Base-by-base conservation (phyloP, 2,797 vertebrate genomes). In the Pitangus sulphuratus region DNA sequence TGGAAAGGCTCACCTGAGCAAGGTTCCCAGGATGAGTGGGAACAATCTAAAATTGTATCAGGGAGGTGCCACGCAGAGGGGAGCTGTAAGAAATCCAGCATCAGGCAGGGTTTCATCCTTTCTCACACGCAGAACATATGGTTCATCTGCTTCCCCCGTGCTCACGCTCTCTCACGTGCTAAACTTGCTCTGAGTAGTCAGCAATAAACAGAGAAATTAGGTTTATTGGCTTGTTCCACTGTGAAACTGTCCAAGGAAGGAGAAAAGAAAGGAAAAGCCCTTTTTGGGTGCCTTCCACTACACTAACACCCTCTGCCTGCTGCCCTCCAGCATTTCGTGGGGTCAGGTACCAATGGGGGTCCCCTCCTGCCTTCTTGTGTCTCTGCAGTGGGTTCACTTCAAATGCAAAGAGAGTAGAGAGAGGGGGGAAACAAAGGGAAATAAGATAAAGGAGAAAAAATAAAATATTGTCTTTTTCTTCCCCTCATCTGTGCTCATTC, bases 61-160 rank as follows among this genome's bases (percentile, higher is more conserved):
- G 69, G 83, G 88, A 84, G 89, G 61, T 57, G 66, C 61, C 79
- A 80, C 69, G 62, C 40, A 33, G 83, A 94, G 92, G 79, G 89
- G 93, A 94, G 76, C 5, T 91, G 90, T 77, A 69, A 96, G 75
- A 91, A 96, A 93, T 39, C 71, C 71, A 83, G 81, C 56, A 56
- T 84, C 87, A 79, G 45, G n/a, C 91, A 93, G 89, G 60, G 89
- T 96, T 95, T 93, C 90, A 66, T 53, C 94, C 94, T 93, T 84
- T 66, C 87, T 90, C 53, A 60, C 71, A 95, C 6, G 4, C 45
- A 86, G 92, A 95, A 91, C 98, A 97, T 95, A 96, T 94, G 97
- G 97, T 92, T 90, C 93, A 77, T 96, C 93, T 95, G 53, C 86
- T 94, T 79, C 48, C 74, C 91, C 86, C 97, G 50, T 26, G 78